Evolutionary conservation across 2,113 vertebrate species (phyloP), one percentile per base, ranked within the genome.

Genomic region (Corvus moneduloides): DNA sequence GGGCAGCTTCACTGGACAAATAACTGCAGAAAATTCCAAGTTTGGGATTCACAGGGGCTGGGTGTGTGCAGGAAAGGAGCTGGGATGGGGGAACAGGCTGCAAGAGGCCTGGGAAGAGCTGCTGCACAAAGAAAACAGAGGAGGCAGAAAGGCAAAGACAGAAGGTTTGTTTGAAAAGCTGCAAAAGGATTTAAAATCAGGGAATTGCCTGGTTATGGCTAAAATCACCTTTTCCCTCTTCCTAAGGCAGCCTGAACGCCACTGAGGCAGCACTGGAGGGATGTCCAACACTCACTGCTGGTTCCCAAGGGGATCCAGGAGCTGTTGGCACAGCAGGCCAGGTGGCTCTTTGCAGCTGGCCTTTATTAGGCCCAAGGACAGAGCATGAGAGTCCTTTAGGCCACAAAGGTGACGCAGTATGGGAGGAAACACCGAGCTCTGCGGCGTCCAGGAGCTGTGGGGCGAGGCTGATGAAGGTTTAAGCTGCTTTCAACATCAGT

Each of bases 361-460:
- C 32, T 17, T 64, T 9, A 18, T 22, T 1, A 55, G 46, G 55
- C 63, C 62, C n/a, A 30, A 30, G 10, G 14, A 5, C 23, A 54
- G 44, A 61, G 14, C 30, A 3, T 1, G 16, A 18, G 41, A 30
- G 22, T 6, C 35, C 67, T 56, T n/a, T 1, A 23, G 66, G 64
- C 33, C 88, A 24, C 19, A 7, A 52, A 59, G 61, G 35, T 3
- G 44, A 59, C 2, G 5, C 2, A 8, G 9, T 0, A 2, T 1
- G 39, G 41, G 20, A 49, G 74, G 20, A 16, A 76, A 11, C 32
- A 2, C 12, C 0, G 0, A 63, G 74, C 51, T 20, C 9, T 11
- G 81, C 0, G 0, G 54, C 2, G 0, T 2, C 9, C 37, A 6
- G 81, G 80, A 69, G 56, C 78, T 20, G 7, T 0, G 2, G 44